Base-by-base conservation (phyloP, 64 coral and sea anemone genomes). In the Pachyseris speciosa region DNA sequence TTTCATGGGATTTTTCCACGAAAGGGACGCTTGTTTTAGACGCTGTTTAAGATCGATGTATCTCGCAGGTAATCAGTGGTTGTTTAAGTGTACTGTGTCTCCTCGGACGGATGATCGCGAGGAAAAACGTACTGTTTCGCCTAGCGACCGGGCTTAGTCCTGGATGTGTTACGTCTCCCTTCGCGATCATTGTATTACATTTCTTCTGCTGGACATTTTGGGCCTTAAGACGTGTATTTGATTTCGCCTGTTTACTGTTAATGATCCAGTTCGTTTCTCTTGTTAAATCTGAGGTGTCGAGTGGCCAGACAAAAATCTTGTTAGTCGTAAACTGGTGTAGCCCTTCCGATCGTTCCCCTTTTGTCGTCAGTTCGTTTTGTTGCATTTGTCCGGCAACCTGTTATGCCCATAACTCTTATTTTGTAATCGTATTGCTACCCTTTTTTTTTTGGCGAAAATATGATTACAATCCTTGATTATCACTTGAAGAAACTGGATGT, bases 1-100 rank as follows among this genome's bases (percentile, higher is more conserved):
- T 96, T 96, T 92, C 75, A 78, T 72, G 78, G 68, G 60, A 85
- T 93, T 93, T 93, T 90, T 53, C 36, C 77, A 61, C 63, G 77
- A 33, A 81, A 63, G 22, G 16, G 52, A 81, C 51, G 77, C 36
- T 81, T 81, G 77, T 36, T 63, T 60, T 63, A 52, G 52, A 81
- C 77, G 52, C 51, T 58, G 77, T 81, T 81, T 81, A 61, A 81
- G 52, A 81, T 81, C 77, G 33, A 81, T 81, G 77, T 27, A 81
- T 81, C 77, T 81, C 26, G 53, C 77, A 81, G 77, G 77, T 81
- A 81, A 81, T 81, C 55, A 81, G 51, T 9, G 37, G 77, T 63
- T 81, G 33, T 39, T 81, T 25, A 81, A 40, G 51, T 59, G n/a
- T 61, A 20, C 3, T 81, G 33, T 81, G 33, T 81, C 34, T 61